Evolutionary conservation across 2,113 vertebrate genomes (phyloP).

Genomic region (Drymodes brunneopygia): DNA sequence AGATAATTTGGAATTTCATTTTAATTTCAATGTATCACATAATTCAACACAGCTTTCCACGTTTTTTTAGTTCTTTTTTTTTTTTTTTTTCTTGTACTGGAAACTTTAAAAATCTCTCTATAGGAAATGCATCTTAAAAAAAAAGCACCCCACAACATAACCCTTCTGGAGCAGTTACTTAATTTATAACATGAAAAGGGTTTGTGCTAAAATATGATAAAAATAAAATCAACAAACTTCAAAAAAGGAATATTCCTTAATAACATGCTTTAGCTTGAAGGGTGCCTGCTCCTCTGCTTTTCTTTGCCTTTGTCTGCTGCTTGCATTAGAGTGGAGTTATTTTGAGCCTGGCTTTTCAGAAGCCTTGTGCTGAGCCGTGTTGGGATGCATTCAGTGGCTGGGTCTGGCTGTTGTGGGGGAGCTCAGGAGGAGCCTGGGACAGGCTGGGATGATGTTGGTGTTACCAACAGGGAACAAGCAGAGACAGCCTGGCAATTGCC

Average conservation of each 20-base stretch:
- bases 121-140: slow-evolving; percentile 65
- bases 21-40: slow-evolving; percentile 77
- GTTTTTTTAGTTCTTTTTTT: background rate
- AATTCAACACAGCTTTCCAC: slow-evolving; percentile 69
- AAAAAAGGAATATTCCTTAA: slow-evolving; percentile 52
- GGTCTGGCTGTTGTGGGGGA: background rate
- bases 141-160: background rate
- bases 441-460: background rate
- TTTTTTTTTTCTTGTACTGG: background rate
- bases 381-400: background rate
- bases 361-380: background rate
- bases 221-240: slow-evolving; percentile 66
- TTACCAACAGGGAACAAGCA: background rate
- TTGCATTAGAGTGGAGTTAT: slow-evolving; percentile 14
- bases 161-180: slow-evolving; percentile 67
- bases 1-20: slow-evolving; percentile 80
- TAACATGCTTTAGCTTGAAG: slow-evolving; percentile 9
- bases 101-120: slow-evolving; percentile 71
- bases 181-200: slow-evolving; percentile 72
- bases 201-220: slow-evolving; percentile 76
- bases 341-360: slow-evolving; percentile 11
- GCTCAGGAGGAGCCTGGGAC: background rate
- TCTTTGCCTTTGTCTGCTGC: slow-evolving; percentile 38
- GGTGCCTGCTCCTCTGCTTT: slow-evolving; percentile 28
- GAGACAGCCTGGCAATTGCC: background rate